Evolutionary conservation across 2,113 vertebrate genomes (phyloP).

Genomic region (Ahaetulla prasina): DNA sequence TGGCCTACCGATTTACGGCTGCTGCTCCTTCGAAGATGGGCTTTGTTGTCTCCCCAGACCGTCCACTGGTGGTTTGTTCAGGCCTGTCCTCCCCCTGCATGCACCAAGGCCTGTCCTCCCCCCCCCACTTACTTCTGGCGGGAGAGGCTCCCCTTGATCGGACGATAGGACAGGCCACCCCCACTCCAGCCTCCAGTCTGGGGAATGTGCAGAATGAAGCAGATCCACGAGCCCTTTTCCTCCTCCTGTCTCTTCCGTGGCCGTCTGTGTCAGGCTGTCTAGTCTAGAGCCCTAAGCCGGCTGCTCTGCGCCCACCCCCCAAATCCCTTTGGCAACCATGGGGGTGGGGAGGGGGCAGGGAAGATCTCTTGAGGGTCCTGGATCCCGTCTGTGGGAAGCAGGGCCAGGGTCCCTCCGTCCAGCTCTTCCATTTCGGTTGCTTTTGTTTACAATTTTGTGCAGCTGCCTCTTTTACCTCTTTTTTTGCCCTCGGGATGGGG

Average conservation of each 20-base stretch:
- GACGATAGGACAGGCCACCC: not conserved
- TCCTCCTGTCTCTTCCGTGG: slow-evolving; percentile 34
- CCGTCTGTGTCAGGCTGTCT: slow-evolving; percentile 46
- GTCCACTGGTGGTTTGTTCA: rapidly evolving
- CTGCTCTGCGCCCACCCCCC: slow-evolving; percentile 33
- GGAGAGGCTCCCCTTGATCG: not conserved
- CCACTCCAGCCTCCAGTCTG: not conserved
- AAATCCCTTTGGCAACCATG: no score
- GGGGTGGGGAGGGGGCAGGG: not conserved
- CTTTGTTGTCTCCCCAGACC: not conserved
- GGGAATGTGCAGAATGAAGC: not conserved
- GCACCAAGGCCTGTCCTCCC: slow-evolving; percentile 40
- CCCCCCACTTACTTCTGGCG: not conserved
- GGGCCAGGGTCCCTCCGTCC: slow-evolving; percentile 14
- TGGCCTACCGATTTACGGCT: rapidly evolving
- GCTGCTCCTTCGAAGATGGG: no score
- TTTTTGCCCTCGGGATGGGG: not conserved
- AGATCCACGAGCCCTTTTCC: slow-evolving; percentile 49
- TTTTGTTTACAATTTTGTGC: not conserved
- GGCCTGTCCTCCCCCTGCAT: slow-evolving; percentile 20
- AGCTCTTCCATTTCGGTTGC: not conserved
- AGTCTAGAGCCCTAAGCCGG: slow-evolving; percentile 60
- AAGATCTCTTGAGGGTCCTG: slow-evolving; percentile 57
- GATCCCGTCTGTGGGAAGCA: slow-evolving; percentile 17
- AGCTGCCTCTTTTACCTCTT: slow-evolving; percentile 4